These are phyloP conservation scores for Hydropotes inermis DNA, from an alignment of 2,113 vertebrate genomes.

Conservation along the genomic window DNA sequence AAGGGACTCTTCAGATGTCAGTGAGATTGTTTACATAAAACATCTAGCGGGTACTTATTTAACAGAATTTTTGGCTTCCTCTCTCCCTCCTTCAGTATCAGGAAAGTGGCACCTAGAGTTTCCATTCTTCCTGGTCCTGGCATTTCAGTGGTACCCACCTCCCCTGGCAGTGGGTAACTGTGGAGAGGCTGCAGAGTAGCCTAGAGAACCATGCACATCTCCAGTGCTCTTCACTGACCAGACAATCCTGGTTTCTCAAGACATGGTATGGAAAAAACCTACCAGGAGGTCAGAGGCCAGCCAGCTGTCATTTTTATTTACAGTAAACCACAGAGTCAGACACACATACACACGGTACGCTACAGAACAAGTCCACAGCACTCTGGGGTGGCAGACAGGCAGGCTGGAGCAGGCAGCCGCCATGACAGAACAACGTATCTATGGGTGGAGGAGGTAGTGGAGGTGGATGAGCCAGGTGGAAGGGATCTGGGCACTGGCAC, in stretches of 20 bases:
- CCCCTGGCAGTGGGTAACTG: not conserved
- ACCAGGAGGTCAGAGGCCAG: constrained; percentile 4
- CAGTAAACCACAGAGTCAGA: constrained; percentile 64
- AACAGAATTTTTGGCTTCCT: not conserved
- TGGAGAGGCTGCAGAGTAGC: not conserved
- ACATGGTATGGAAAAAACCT: not conserved
- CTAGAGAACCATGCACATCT: not conserved
- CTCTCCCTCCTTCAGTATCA: not conserved
- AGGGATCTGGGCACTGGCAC: not conserved
- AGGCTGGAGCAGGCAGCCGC: not conserved
- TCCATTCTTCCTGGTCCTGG: not conserved
- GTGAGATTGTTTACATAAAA: not conserved
- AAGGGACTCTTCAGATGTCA: not conserved
- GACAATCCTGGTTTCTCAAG: not conserved
- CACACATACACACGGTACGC: constrained; percentile 41
- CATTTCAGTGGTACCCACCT: not conserved
- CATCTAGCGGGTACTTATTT: not conserved
- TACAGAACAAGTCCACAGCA: constrained; percentile 47
- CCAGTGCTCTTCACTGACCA: not conserved
- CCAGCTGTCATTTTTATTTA: constrained; percentile 75
- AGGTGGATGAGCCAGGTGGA: not conserved
- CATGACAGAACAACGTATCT: not conserved
- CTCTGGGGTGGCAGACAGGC: constrained; percentile 63
- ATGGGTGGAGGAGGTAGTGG: not conserved
- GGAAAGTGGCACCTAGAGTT: not conserved